Base-by-base conservation (phyloP, 1,140 invertebrate genomes). In the Heliconius melpomene region DNA sequence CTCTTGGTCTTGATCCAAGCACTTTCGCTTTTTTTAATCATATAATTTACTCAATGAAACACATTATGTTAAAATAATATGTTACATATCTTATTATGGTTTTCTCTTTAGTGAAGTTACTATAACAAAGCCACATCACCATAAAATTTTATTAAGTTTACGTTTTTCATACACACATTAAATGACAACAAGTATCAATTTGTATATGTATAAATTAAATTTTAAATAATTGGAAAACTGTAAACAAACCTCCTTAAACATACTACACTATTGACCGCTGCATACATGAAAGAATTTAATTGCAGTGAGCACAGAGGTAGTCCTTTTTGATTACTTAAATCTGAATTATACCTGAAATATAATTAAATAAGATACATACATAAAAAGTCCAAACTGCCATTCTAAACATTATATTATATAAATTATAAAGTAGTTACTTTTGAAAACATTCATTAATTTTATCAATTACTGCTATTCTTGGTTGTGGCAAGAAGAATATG, bases 251-350 rank as follows among this genome's bases (percentile, higher is more conserved):
- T 92, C 85, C 97, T 95, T 46, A 98, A 95, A 91, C 98, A 99
- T 0, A 98, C 97, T 81, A 96, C 96, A 16, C 97, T 97, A 91
- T 98, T 97, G 1, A 98, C 96, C 8, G 98, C 97, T 3, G 97
- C 98, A 90, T 96, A 97, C 98, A 99, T 99, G 84, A 98, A 97
- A 3, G 97, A 96, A 83, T 96, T 96, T 82, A 99, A 95, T 92
- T 99, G 97, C 6, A 98, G 93, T 54, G 98, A 97, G 91, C 98
- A 99, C 18, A 99, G 91, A 1, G 98, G 97, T 81, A 96, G 96
- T 46, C 96, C 89, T 16, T 94, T 89, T 81, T 97, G 96, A 40
- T 94, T 95, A 26, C 96, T 92, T 75, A 95, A 95, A 77, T 96
- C 93, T 57, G 86, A 54, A 82, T 93, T 96, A 85, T 95, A 97